Base-by-base conservation (phyloP, 1,140 invertebrate species). In the Drosophila teissieri region DNA sequence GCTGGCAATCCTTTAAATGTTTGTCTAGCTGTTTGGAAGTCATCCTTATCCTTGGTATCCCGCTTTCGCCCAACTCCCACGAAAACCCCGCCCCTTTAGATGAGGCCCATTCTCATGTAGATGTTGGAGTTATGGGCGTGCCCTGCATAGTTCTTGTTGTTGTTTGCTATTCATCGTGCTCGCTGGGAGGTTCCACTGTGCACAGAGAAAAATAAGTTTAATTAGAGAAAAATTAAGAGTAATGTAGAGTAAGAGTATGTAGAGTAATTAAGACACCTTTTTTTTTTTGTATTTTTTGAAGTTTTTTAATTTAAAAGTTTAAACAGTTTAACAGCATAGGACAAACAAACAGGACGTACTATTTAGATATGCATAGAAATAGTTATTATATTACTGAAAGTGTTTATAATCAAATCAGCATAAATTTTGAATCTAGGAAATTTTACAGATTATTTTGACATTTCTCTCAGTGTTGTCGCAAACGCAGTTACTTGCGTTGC, bases 91-190 rank as follows among this genome's bases (percentile, higher is more conserved):
- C 22, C 46, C 31, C 22, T 24, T 27, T 15, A 37, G 3, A 45
- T n/a, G 44, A 57, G 52, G 53, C 60, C 49, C 52, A 67, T 67
- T 67, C 64, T 64, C 64, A 55, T 75, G 73, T 68, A 76, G 63
- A 68, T 78, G 57, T 77, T 67, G 74, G 74, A 78, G 75, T 78
- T 78, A 78, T 78, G 73, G 75, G 75, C 74, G 73, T 77, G 74
- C 74, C 63, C 63, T 31, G 73, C 74, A 77, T 77, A 77, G 74
- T 77, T 77, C 55, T 48, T 77, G 74, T 60, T 76, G 72, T 65
- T 65, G 70, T 75, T 76, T 76, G 73, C 73, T 76, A 76, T 76
- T 76, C 72, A 76, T 76, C 73, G 63, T 69, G 52, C 34, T 42
- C 27, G 60, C 37, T 49, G 52, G 65, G 40, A 34, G 63, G 64